Evolutionary conservation across 2,113 vertebrate genomes (phyloP).

Genomic region (Sitta europaea): DNA sequence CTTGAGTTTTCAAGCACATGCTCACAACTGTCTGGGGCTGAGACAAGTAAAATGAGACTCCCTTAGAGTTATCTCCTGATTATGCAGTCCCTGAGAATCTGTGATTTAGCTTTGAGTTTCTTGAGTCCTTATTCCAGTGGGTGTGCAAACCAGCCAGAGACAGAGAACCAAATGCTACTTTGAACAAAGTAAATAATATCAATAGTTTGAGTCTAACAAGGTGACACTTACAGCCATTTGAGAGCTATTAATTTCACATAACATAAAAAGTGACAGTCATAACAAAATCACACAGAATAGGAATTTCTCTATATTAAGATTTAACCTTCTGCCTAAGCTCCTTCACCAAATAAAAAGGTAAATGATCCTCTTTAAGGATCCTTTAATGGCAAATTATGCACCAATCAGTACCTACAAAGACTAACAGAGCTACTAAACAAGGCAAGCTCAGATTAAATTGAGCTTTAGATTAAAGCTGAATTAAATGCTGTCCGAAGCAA

Average conservation of each 20-base stretch:
- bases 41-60: not conserved
- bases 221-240: not conserved
- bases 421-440: not conserved
- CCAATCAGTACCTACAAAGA: not conserved
- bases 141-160: not conserved
- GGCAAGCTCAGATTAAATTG: not conserved
- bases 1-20: not conserved
- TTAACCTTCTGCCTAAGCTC: not conserved
- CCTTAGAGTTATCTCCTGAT: not conserved
- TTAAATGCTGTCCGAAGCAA: not conserved
- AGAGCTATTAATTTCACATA: not conserved
- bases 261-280: not conserved
- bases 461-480: too few species aligned
- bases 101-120: not conserved
- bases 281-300: not conserved
- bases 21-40: not conserved
- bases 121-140: not conserved
- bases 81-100: not conserved
- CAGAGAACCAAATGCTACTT: not conserved
- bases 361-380: not conserved
- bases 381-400: not conserved
- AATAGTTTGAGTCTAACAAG: not conserved
- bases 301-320: not conserved
- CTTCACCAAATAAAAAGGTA: not conserved
- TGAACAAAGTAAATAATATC: not conserved